Evolutionary conservation across 2,797 vertebrate genomes (phyloP).

Genomic region (Coregonus suidteri): DNA sequence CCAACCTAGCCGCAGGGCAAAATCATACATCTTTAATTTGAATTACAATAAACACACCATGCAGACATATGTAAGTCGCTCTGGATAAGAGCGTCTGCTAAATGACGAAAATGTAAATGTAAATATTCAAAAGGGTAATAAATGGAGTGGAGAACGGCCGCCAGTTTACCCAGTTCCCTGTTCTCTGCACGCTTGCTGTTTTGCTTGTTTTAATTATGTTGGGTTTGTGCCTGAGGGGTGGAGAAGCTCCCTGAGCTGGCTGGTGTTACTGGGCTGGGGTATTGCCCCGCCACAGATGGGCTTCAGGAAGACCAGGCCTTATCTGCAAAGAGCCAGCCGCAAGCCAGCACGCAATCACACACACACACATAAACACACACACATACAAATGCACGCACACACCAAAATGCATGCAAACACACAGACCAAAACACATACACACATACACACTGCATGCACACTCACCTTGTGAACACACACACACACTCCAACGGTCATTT

Average conservation of each 20-base stretch:
- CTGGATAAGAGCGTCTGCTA: too few relatives aligned
- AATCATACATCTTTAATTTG: constrained; percentile 52
- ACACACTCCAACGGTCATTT: too few relatives aligned
- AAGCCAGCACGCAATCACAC: constrained; percentile 54
- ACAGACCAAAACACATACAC: too few relatives aligned
- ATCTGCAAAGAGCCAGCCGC: constrained; percentile 80
- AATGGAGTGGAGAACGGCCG: constrained; percentile 29
- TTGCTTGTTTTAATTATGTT: constrained; percentile 75
- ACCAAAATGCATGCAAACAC: too few relatives aligned
- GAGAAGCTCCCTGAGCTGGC: constrained; percentile 57
- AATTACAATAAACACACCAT: constrained; percentile 51
- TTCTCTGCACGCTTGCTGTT: constrained; percentile 55
- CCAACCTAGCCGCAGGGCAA: constrained; percentile 7
- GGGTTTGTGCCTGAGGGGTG: constrained; percentile 61
- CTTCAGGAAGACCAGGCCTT: constrained; percentile 66
- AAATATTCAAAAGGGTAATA: constrained; percentile 2
- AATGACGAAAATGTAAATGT: too few relatives aligned
- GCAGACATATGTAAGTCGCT: constrained; percentile 29
- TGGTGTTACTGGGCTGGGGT: constrained; percentile 63
- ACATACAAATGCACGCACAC: too few relatives aligned
- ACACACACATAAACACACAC: too few relatives aligned
- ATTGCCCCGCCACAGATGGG: constrained; percentile 66
- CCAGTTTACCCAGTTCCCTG: constrained; percentile 34
- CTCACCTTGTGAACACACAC: too few relatives aligned
- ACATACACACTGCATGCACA: too few relatives aligned